A percentile compares a stretch with the other conserved stretches of the same genome.
These are phyloP conservation scores for Petrolisthes cinctipes DNA, from an alignment of 2,888 invertebrate species.

Conservation along the genomic window DNA sequence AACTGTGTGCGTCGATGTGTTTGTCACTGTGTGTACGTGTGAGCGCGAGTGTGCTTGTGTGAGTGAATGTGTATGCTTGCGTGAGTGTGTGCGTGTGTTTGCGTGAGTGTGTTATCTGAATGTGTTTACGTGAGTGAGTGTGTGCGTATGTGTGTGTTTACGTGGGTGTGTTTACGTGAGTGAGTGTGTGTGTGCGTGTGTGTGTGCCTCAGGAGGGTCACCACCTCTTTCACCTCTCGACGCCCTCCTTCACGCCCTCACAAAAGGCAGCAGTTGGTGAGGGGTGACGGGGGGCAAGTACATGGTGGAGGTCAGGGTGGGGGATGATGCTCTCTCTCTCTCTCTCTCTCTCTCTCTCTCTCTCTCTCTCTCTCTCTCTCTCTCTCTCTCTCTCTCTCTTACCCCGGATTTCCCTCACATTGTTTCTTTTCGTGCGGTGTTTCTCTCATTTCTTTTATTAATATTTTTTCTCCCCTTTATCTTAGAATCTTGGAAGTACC, in stretches of 20 bases:
- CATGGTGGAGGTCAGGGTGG: neutral
- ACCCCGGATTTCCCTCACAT: neutral
- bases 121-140: too few relatives aligned
- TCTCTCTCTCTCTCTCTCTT: constrained; percentile 12
- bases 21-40: too few relatives aligned
- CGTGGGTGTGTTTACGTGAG: neutral
- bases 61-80: too few relatives aligned
- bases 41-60: too few relatives aligned
- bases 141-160: neutral
- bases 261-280: constrained; percentile 17
- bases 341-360: neutral
- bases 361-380: constrained; percentile 1
- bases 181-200: neutral
- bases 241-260: constrained; percentile 22
- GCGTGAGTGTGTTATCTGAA: too few relatives aligned
- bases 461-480: neutral
- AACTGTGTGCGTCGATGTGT: too few relatives aligned
- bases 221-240: constrained; percentile 8
- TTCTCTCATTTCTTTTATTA: neutral
- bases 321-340: constrained; percentile 12
- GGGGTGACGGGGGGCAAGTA: neutral
- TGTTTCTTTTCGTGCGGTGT: too few relatives aligned
- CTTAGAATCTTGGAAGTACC: too few relatives aligned
- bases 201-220: constrained; percentile 19
- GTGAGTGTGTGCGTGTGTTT: too few relatives aligned